A percentile compares a stretch with the other conserved stretches of the same genome.
These are phyloP conservation scores for Protobothrops flavoviridis DNA, from an alignment of 2,113 vertebrate species.

Conservation along the genomic window DNA sequence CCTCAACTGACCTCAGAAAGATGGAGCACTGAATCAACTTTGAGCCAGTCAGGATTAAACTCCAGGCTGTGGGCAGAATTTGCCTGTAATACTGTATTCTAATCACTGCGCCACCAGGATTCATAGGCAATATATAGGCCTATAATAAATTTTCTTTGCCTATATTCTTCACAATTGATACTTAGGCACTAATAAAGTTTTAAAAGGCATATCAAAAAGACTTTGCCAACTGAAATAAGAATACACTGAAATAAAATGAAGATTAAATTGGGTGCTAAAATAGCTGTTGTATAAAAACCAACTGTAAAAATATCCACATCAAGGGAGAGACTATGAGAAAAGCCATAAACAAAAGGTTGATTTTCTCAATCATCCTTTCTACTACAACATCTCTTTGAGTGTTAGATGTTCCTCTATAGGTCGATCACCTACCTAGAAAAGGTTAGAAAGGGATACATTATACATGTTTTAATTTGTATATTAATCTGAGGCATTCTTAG, in stretches of 20 bases:
- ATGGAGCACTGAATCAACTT: neutral
- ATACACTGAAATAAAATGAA: neutral
- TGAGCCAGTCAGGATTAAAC: neutral
- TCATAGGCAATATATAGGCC: neutral
- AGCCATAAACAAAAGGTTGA: neutral
- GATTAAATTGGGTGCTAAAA: neutral
- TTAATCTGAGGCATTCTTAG: neutral
- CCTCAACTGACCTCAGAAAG: neutral
- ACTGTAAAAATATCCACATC: neutral
- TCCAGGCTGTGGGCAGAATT: neutral
- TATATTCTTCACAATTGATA: neutral
- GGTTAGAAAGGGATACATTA: neutral
- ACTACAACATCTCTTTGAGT: neutral
- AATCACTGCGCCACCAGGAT: neutral
- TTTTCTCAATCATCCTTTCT: neutral
- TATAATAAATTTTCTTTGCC: neutral
- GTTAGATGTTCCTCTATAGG: neutral
- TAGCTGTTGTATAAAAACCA: neutral
- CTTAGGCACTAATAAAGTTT: neutral
- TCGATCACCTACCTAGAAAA: neutral
- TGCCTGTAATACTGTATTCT: neutral
- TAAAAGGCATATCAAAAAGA: neutral
- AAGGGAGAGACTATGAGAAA: neutral
- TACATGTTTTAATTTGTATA: neutral
- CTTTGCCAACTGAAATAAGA: neutral